These are phyloP conservation scores for Morelia viridis DNA, from an alignment of 2,797 vertebrate species.

Conservation along the genomic window DNA sequence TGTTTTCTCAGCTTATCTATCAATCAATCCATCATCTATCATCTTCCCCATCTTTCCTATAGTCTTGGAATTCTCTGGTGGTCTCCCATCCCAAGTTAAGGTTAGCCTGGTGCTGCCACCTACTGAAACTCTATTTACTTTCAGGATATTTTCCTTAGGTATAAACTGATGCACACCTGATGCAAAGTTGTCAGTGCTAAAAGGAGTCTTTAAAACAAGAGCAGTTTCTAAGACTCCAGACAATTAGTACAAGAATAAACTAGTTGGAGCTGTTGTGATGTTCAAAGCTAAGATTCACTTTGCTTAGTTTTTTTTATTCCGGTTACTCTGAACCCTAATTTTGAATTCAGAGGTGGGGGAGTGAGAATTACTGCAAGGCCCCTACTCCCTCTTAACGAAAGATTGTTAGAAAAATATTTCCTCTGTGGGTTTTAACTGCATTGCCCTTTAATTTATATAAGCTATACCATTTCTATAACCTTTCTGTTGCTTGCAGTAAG, in stretches of 20 bases:
- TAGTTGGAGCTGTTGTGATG: not conserved
- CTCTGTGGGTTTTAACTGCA: not conserved
- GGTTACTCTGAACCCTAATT: not conserved
- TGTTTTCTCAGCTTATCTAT: not conserved
- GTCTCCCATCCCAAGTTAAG: not conserved
- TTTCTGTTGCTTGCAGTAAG: not conserved
- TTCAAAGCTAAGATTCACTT: not conserved
- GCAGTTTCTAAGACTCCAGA: not conserved
- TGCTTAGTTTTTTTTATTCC: not conserved
- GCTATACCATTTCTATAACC: not conserved
- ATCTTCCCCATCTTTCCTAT: not conserved
- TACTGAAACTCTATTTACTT: not conserved
- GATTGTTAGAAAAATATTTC: not conserved
- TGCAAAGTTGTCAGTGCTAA: slow-evolving; percentile 37
- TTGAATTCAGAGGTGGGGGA: not conserved
- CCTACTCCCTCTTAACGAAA: not conserved
- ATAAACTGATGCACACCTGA: slow-evolving; percentile 32
- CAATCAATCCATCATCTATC: no score
- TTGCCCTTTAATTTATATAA: slow-evolving; percentile 16
- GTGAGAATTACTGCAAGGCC: not conserved
- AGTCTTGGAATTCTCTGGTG: not conserved
- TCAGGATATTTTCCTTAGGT: slow-evolving; percentile 37
- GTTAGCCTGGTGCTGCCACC: not conserved
- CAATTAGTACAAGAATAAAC: not conserved
- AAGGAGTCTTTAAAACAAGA: slow-evolving; percentile 40